Evolutionary conservation across 2,888 invertebrate species (phyloP).

Genomic region (Dugesia japonica): DNA sequence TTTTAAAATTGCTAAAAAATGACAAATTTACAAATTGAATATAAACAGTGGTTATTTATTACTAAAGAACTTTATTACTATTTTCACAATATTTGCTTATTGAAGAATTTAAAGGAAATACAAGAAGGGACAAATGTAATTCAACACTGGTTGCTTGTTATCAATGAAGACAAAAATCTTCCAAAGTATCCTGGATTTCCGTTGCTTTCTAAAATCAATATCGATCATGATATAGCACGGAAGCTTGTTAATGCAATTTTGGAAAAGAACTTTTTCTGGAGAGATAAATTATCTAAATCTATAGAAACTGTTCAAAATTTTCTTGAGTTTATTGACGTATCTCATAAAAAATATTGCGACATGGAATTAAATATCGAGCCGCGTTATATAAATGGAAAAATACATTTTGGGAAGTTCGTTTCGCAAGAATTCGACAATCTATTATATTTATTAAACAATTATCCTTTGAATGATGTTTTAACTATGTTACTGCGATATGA

Average conservation of each 20-base stretch:
- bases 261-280: neutral
- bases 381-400: neutral
- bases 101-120: neutral
- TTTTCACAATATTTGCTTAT: neutral
- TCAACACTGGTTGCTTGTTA: neutral
- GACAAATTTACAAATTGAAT: neutral
- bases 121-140: neutral
- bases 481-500: slow-evolving; percentile 33
- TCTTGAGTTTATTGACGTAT: neutral
- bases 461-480: slow-evolving; percentile 29
- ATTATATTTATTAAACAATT: slow-evolving; percentile 22
- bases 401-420: slow-evolving; percentile 23
- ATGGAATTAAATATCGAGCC: neutral
- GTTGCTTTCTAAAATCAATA: neutral
- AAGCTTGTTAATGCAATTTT: neutral
- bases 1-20: no score
- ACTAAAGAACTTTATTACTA: neutral
- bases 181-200: neutral
- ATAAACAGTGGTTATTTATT: neutral
- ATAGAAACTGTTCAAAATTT: neutral
- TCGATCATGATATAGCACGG: neutral
- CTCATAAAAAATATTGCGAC: neutral
- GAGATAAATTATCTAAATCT: neutral
- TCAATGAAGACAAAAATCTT: neutral
- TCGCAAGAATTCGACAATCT: neutral